Evolutionary conservation across 2,888 invertebrate species (phyloP).

Genomic region (Acanthosepion pharaonis): DNA sequence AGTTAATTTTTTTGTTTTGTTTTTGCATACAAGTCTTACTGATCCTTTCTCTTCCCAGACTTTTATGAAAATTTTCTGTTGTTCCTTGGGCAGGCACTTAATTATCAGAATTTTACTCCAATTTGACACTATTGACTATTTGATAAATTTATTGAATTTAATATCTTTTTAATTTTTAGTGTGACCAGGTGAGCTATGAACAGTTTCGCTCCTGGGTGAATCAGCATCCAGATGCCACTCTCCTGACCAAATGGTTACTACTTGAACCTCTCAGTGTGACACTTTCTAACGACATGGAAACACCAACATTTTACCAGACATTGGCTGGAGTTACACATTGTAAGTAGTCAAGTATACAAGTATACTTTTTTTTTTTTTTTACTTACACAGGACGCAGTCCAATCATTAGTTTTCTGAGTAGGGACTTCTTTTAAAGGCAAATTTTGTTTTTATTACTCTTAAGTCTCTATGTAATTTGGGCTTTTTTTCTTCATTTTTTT

Average conservation of each 20-base stretch:
- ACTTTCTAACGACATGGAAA: constrained; percentile 87
- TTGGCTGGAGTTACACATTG: constrained; percentile 94
- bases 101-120: no score
- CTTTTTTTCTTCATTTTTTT: no score
- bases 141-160: background rate
- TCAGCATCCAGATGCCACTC: constrained; percentile 83
- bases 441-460: no score
- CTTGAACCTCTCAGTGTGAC: constrained; percentile 81
- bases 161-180: constrained; percentile 64
- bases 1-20: no score
- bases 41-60: no score
- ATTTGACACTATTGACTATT: background rate
- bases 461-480: no score
- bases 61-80: no score
- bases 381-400: background rate
- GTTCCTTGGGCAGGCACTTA: no score
- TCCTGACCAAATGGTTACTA: constrained; percentile 81
- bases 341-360: constrained; percentile 74
- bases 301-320: constrained; percentile 92
- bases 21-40: no score
- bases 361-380: no score
- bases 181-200: constrained; percentile 76
- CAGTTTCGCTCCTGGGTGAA: constrained; percentile 85
- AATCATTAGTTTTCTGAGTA: background rate
- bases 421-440: no score